Evolutionary conservation across 2,888 invertebrate species (phyloP), one percentile per base, ranked within the genome.

Genomic region (Zonitis immaculata): DNA sequence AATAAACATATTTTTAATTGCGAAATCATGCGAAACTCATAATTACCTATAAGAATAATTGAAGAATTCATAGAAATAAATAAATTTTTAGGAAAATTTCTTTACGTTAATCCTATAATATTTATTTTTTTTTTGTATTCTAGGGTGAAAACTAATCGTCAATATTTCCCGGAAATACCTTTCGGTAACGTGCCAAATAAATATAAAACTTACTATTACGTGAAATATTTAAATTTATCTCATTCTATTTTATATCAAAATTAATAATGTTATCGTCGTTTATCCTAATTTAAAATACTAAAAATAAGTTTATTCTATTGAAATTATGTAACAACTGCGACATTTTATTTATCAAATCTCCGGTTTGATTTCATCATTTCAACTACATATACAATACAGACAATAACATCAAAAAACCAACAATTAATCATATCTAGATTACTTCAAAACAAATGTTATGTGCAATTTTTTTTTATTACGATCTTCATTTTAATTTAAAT

Each of bases 261-360:
- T 11, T 12, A 16, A 28, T 42, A 49, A 42, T 7, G 18, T 45
- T 42, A 45, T 53, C 49, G 44, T 45, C 42, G 26, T 30, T 26
- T n/a, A 25, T 48, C 44, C 42, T 45, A 27, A 45, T 45, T 45
- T 45, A 45, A 39, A n/a, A 28, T 28, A 45, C 27, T 53, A 53
- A 53, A 52, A 49, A 53, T 53, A 53, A 49, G 47, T 49, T 28
- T 35, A 49, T 45, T 28, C 27, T 25, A 30, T 53, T 49, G 20
- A 20, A 44, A 53, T 53, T 53, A 53, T 49, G 46, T 49, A 52
- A 51, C 51, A 42, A 53, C 49, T 53, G 49, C 53, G 53, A 53
- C 53, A 52, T 52, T 39, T 39, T 39, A 52, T 44, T 44, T 30
- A 47, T 52, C 42, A 42, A 30, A 22, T 16, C 35, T 42, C 26